Evolutionary conservation across 2,888 invertebrate species (phyloP).

Genomic region (Lasioglossum vierecki): DNA sequence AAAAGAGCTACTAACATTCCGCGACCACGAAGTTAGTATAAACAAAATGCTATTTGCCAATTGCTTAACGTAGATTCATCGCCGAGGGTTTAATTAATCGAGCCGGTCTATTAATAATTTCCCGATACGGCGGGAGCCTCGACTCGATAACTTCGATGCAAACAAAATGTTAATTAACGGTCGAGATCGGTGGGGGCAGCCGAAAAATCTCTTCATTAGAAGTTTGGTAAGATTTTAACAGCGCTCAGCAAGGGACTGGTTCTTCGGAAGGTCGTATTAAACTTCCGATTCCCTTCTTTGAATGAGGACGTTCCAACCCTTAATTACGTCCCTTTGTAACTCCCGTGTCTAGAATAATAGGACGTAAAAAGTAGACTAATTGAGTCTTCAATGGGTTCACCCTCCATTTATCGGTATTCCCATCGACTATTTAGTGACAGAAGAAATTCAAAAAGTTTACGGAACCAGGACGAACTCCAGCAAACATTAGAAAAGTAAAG

Average conservation of each 20-base stretch:
- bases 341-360: not conserved
- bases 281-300: conserved; percentile 15
- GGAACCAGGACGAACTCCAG: not conserved
- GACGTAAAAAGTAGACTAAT: not conserved
- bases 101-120: conserved; percentile 63
- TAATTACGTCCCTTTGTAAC: conserved; percentile 6
- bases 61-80: conserved; percentile 23
- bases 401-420: not conserved
- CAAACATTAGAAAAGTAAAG: not conserved
- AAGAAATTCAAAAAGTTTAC: not conserved
- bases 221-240: conserved; percentile 74
- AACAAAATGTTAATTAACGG: conserved; percentile 78
- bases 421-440: not conserved
- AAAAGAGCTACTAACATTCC: too few species aligned
- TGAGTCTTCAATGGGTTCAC: not conserved
- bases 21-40: not conserved
- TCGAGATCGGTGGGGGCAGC: conserved; percentile 39
- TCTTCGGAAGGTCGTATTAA: conserved; percentile 37
- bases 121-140: conserved; percentile 35
- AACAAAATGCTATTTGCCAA: conserved; percentile 24
- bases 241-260: conserved; percentile 44
- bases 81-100: conserved; percentile 47
- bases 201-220: conserved; percentile 77
- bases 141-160: conserved; percentile 58
- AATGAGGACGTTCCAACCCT: conserved; percentile 12